Conservation (phyloP, 2,888 invertebrate species). For the Scotopteryx bipunctaria region DNA sequence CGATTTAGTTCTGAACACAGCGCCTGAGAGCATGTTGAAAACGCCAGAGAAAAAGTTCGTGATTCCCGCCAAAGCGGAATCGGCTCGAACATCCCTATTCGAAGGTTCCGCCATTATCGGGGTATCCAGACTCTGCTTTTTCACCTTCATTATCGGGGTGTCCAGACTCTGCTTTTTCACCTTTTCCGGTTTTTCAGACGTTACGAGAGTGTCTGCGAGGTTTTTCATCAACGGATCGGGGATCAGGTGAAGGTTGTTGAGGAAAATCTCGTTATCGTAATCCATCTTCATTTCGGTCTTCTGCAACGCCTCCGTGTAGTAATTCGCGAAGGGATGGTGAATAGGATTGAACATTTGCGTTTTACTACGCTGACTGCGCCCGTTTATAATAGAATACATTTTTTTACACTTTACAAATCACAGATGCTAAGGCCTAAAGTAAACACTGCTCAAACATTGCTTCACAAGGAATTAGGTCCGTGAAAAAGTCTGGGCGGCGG, state of each 20-base stretch:
- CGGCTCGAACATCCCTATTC: conserved; percentile 3
- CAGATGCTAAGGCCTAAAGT: conserved; percentile 33
- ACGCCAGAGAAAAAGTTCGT: conserved; percentile 65
- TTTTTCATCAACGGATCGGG: conserved; percentile 71
- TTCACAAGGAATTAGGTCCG: conserved; percentile 39
- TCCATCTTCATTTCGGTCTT: conserved; percentile 57
- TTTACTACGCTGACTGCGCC: conserved; percentile 59
- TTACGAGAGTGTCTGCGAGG: conserved; percentile 65
- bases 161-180: conserved; percentile 29
- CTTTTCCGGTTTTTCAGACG: conserved; percentile 35
- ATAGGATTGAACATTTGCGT: conserved; percentile 49
- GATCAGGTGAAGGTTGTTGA: conserved; percentile 61
- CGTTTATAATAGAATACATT: conserved; percentile 57
- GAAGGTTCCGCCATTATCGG: conserved; percentile 26
- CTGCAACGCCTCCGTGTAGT: conserved; percentile 54
- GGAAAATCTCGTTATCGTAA: conserved; percentile 55
- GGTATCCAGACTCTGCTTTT: conserved; percentile 28
- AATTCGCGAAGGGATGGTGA: conserved; percentile 57
- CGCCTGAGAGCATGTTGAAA: conserved; percentile 60
- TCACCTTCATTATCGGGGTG: conserved; percentile 26
- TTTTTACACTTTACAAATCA: conserved; percentile 37
- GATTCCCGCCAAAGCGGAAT: conserved; percentile 55
- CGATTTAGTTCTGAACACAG: conserved; percentile 59
- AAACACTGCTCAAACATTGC: conserved; percentile 32
- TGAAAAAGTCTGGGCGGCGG: conserved; percentile 60